Conservation (phyloP, 2,113 vertebrate genomes). For the Antechinus flavipes region DNA sequence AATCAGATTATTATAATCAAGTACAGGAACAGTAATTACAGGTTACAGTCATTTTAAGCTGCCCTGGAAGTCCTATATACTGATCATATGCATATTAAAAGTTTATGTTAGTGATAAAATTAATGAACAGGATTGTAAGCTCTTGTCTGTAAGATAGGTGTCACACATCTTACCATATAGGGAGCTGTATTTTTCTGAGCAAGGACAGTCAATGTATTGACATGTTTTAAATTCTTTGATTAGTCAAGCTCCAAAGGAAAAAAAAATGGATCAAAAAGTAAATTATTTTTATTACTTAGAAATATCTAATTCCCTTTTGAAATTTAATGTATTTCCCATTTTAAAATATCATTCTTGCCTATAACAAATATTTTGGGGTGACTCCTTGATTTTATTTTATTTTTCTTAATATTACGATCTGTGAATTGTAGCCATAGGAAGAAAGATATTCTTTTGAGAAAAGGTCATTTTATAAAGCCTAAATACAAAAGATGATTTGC, state of each 20-base stretch:
- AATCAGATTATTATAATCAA: slow-evolving; percentile 99
- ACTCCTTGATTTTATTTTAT: slow-evolving; percentile 39
- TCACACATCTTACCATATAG: slow-evolving; percentile 74
- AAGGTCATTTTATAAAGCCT: background rate
- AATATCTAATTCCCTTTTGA: slow-evolving; percentile 16
- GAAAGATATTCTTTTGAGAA: slow-evolving; percentile 13
- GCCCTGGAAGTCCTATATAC: slow-evolving; percentile 95
- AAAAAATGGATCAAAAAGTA: slow-evolving; percentile 43
- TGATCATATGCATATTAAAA: slow-evolving; percentile 97
- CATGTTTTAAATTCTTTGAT: slow-evolving; percentile 52
- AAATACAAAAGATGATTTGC: slow-evolving; percentile 35
- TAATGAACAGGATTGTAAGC: slow-evolving; percentile 97
- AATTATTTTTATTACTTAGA: background rate
- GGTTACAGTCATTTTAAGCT: slow-evolving; percentile 98
- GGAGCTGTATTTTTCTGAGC: slow-evolving; percentile 74
- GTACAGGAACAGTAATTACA: slow-evolving; percentile 99
- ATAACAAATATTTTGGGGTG: background rate
- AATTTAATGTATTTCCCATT: slow-evolving; percentile 41
- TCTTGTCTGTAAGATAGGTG: slow-evolving; percentile 87
- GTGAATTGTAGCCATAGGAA: background rate
- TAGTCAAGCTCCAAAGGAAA: slow-evolving; percentile 48
- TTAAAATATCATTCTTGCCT: slow-evolving; percentile 22
- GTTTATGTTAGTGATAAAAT: slow-evolving; percentile 99
- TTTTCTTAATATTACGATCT: slow-evolving; percentile 13
- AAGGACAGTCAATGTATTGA: slow-evolving; percentile 74